Conservation (phyloP, 1,140 invertebrate genomes). For the Drosophila lowei region DNA sequence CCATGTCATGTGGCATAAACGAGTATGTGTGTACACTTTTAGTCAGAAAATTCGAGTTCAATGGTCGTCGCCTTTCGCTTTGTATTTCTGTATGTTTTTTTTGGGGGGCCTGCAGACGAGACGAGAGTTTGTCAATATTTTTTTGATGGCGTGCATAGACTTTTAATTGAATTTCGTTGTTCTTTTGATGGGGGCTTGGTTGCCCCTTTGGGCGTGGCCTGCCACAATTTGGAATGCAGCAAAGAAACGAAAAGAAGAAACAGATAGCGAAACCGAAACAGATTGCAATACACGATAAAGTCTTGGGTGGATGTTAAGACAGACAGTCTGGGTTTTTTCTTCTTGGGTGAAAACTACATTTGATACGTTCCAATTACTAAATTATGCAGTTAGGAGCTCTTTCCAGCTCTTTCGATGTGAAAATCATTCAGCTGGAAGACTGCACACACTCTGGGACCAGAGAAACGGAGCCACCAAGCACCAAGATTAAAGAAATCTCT, state of each 20-base stretch:
- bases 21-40: constrained; percentile 14
- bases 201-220: constrained; percentile 20
- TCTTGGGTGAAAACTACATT: constrained; percentile 70
- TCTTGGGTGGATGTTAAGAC: background rate
- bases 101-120: constrained; percentile 24
- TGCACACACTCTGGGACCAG: constrained; percentile 57
- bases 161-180: constrained; percentile 74
- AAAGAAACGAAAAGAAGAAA: constrained; percentile 32
- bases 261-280: background rate
- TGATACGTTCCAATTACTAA: constrained; percentile 80
- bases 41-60: constrained; percentile 43
- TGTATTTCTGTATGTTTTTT: constrained; percentile 32
- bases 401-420: constrained; percentile 50
- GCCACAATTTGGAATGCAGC: constrained; percentile 34
- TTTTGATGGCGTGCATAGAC: constrained; percentile 67
- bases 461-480: constrained; percentile 30
- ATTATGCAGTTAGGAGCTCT: constrained; percentile 65
- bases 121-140: constrained; percentile 61
- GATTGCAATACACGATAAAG: constrained; percentile 41
- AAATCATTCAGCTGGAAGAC: constrained; percentile 79
- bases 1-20: constrained; percentile 35
- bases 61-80: constrained; percentile 21
- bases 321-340: background rate
- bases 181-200: constrained; percentile 7
- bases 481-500: constrained; percentile 51